Conservation (phyloP, 2,888 invertebrate species). For the Tuta absoluta region DNA sequence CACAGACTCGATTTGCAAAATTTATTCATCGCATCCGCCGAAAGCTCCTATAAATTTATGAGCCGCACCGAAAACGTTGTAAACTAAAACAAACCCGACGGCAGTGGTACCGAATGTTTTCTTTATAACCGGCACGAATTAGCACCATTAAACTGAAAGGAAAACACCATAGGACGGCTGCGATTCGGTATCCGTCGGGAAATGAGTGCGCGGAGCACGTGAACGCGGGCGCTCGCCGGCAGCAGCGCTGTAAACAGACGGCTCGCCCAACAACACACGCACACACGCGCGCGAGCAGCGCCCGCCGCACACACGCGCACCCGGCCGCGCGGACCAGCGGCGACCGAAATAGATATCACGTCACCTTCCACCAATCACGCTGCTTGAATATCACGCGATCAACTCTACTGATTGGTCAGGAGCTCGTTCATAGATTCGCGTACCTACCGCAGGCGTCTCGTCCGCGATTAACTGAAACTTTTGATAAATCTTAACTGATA, state of each 20-base stretch:
- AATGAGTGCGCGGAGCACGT: constrained; percentile 66
- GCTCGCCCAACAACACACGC: constrained; percentile 72
- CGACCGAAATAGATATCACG: constrained; percentile 73
- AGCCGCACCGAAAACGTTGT: constrained; percentile 65
- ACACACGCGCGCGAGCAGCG: constrained; percentile 48
- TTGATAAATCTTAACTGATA: constrained; percentile 76
- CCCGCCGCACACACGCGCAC: constrained; percentile 50
- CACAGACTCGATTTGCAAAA: constrained; percentile 79
- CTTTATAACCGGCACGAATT: constrained; percentile 60
- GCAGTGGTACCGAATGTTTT: constrained; percentile 53
- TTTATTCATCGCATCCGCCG: constrained; percentile 81
- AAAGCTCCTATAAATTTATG: constrained; percentile 73
- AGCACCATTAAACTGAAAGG: constrained; percentile 67
- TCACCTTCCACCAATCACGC: constrained; percentile 65
- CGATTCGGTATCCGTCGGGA: constrained; percentile 67
- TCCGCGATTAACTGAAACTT: constrained; percentile 77
- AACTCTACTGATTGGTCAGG: constrained; percentile 58
- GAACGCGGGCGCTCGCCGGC: constrained; percentile 85
- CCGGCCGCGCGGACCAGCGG: constrained; percentile 68
- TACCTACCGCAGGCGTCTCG: constrained; percentile 70
- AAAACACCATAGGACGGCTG: constrained; percentile 70
- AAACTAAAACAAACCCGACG: constrained; percentile 39
- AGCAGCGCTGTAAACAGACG: constrained; percentile 80
- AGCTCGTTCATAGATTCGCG: constrained; percentile 67
- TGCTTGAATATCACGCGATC: constrained; percentile 59